Percentiles rank a stretch among this genome's conserved stretches.
Conservation (phyloP, 2,113 vertebrate species). For the Mobula birostris region DNA sequence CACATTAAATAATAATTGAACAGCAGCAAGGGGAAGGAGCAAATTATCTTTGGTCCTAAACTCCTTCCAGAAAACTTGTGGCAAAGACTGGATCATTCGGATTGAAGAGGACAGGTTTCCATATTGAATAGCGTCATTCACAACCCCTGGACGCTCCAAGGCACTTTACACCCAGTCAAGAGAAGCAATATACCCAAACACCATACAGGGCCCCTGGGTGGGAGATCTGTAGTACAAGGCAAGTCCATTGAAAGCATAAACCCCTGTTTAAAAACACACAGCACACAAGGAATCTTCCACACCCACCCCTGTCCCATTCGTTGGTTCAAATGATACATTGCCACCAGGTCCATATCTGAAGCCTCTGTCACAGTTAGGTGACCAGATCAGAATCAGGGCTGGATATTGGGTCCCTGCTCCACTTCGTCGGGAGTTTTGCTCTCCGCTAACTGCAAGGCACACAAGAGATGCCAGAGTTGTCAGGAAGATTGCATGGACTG, state of each 20-base stretch:
- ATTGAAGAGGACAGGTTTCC: background rate
- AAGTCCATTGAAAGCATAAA: background rate
- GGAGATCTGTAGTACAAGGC: background rate
- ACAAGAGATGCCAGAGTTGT: background rate
- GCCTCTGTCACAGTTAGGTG: too few species aligned
- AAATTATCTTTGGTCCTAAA: background rate
- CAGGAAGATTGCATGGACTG: too few species aligned
- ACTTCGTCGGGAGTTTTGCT: too few species aligned
- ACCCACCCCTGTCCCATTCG: background rate
- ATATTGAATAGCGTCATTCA: background rate
- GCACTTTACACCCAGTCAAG: background rate
- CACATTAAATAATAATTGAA: background rate
- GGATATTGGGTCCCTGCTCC: too few species aligned
- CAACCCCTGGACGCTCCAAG: background rate
- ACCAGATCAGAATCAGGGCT: too few species aligned
- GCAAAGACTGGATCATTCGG: too few species aligned
- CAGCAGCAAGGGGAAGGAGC: background rate
- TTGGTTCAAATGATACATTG: too few species aligned
- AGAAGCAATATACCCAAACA: background rate
- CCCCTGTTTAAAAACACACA: background rate
- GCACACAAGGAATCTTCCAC: too few species aligned
- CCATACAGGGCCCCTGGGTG: background rate
- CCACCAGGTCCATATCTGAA: too few species aligned
- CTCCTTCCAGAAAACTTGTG: background rate
- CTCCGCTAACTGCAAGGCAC: background rate